Base-by-base conservation (phyloP, 2,888 invertebrate species). In the Drosophila neutralis region DNA sequence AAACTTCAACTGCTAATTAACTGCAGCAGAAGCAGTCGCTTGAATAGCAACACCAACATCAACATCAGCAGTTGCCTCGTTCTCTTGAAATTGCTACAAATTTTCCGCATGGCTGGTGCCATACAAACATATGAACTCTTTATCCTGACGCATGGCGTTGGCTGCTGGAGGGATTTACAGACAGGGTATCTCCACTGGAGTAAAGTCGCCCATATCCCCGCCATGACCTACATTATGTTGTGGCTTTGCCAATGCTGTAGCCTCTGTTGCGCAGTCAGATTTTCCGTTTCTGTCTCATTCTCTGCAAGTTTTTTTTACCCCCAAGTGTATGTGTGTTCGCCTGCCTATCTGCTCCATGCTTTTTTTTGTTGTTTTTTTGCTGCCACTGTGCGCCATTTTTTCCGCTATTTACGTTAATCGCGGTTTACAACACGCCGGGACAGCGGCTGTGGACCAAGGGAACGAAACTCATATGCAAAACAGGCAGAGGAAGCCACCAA, bases 221-320 rank as follows among this genome's bases (percentile, higher is more conserved):
- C 74, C 85, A 73, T 90, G 89, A 89, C 90, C 89, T 90, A 90
- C 87, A 89, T 89, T 87, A 82, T 65, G 69, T 21, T 71, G 48
- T 66, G 64, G 33, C 72, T 68, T 29, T 59, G 54, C 40, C 40
- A 58, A 48, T 57, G 29, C 29, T 64, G 45, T 11, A 29, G 49
- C 42, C 35, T 27, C 49, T 56, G 45, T 68, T 60, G 59, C 54
- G 57, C 53, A 59, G 52, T 53, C 72, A 42, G 42, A 53, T 60
- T 49, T 70, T 67, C 57, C 42, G 13, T 51, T 72, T 56, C 66
- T 58, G 42, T 48, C 42, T 61, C 64, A 69, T 56, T 60, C 36
- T n/a, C 45, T 40, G 36, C 36, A 42, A 57, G 36, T 69, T 48
- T 68, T 69, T 62, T 61, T 59, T 35, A 49, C 52, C 27, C 54